Conservation (phyloP, 2,888 invertebrate genomes). For the Nematopogon swammerdamellus region DNA sequence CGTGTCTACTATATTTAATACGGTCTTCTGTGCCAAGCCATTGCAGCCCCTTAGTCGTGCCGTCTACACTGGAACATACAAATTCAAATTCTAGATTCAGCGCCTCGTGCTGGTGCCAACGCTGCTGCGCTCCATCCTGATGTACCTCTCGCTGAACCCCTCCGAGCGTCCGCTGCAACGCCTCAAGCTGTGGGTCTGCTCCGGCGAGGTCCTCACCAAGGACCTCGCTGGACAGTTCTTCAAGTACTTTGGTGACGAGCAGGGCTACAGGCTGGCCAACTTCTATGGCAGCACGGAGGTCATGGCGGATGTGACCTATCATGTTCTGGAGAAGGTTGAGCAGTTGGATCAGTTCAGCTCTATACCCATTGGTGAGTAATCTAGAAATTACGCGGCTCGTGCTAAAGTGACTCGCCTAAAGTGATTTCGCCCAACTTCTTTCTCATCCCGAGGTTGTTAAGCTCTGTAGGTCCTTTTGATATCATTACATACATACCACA, state of each 20-base stretch:
- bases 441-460: too few relatives aligned
- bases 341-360: slow-evolving; percentile 63
- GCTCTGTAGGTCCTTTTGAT: too few relatives aligned
- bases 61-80: too few relatives aligned
- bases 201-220: slow-evolving; percentile 76
- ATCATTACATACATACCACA: too few relatives aligned
- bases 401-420: too few relatives aligned
- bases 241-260: slow-evolving; percentile 61
- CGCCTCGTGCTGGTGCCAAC: slow-evolving; percentile 85
- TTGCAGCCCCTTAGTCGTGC: too few relatives aligned
- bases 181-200: slow-evolving; percentile 80
- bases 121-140: slow-evolving; percentile 71
- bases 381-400: too few relatives aligned
- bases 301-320: slow-evolving; percentile 87
- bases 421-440: too few relatives aligned
- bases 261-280: slow-evolving; percentile 68
- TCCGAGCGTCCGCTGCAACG: slow-evolving; percentile 51
- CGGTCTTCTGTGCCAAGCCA: too few relatives aligned
- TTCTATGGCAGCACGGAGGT: slow-evolving; percentile 92
- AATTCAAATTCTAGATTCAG: slow-evolving; percentile 63
- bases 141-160: slow-evolving; percentile 65
- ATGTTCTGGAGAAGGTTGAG: slow-evolving; percentile 58
- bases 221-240: slow-evolving; percentile 75
- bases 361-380: slow-evolving; percentile 79
- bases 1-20: too few relatives aligned